Evolutionary conservation across 2,113 vertebrate genomes (phyloP).

Genomic region (Bufo bufo): DNA sequence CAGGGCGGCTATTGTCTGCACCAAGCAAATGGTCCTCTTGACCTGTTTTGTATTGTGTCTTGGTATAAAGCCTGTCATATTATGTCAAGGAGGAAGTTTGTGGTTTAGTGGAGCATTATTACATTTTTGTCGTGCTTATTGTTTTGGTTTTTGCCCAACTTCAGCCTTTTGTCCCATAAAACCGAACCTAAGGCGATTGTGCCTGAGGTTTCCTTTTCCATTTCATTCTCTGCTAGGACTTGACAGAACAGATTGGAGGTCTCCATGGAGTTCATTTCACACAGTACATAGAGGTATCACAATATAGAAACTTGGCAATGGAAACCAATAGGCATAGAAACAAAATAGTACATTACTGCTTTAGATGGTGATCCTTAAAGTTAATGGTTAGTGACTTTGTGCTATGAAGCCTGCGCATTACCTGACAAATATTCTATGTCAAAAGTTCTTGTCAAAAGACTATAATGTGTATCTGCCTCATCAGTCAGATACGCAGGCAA

Average conservation of each 20-base stretch:
- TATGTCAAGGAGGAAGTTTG: conserved; percentile 17
- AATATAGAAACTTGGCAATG: conserved; percentile 40
- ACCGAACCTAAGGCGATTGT: conserved; percentile 39
- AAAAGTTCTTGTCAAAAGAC: conserved; percentile 46
- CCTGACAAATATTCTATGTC: conserved; percentile 3
- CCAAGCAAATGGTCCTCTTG: conserved; percentile 35
- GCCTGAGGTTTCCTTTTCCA: conserved; percentile 57
- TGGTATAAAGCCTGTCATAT: not conserved
- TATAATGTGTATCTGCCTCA: conserved; percentile 49
- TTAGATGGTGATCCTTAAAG: conserved; percentile 48
- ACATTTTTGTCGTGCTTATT: not conserved
- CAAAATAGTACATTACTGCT: conserved; percentile 38
- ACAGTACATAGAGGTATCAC: not conserved
- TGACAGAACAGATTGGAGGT: conserved; percentile 28
- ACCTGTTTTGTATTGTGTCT: conserved; percentile 44
- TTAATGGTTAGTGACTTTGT: conserved; percentile 55
- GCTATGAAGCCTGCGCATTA: conserved; percentile 48
- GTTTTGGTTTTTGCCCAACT: conserved; percentile 29
- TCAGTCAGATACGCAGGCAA: conserved; percentile 23
- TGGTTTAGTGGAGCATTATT: conserved; percentile 8
- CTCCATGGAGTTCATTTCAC: conserved; percentile 42
- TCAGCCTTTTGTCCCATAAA: conserved; percentile 16
- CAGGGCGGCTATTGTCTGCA: not conserved
- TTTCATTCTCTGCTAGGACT: conserved; percentile 40
- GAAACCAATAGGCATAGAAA: conserved; percentile 29